Evolutionary conservation across 92 coral and sea anemone species (phyloP).

Genomic region (Nematostella vectensis): DNA sequence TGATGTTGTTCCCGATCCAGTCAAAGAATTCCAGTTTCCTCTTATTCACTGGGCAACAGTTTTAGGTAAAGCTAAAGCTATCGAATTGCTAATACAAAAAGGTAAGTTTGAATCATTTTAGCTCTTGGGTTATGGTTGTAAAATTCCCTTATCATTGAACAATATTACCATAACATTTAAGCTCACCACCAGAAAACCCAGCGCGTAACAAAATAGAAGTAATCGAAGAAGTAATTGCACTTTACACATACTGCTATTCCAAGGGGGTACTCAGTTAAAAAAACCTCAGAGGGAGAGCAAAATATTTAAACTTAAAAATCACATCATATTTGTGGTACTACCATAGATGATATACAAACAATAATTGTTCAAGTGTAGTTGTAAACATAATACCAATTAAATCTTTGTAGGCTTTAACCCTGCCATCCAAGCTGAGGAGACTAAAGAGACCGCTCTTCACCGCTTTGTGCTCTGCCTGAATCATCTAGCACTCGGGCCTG

Average conservation of each 20-base stretch:
- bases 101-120: conserved; percentile 47
- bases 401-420: conserved; percentile 44
- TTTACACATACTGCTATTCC: no score
- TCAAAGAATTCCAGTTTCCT: conserved; percentile 56
- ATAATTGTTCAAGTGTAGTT: no score
- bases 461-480: conserved; percentile 54
- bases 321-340: no score
- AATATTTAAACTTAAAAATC: no score
- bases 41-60: conserved; percentile 86
- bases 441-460: conserved; percentile 67
- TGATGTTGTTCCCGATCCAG: conserved; percentile 60
- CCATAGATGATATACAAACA: no score
- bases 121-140: not conserved
- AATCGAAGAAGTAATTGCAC: no score
- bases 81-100: conserved; percentile 61
- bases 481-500: conserved; percentile 6
- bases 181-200: no score
- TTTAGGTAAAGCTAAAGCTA: conserved; percentile 62
- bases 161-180: not conserved
- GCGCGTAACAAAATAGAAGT: no score
- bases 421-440: conserved; percentile 45
- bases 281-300: no score
- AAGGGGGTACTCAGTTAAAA: no score
- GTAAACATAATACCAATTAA: no score
- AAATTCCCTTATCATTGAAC: not conserved